These are phyloP conservation scores for Drosophila ustulata DNA, from an alignment of 2,888 invertebrate genomes.

Conservation along the genomic window DNA sequence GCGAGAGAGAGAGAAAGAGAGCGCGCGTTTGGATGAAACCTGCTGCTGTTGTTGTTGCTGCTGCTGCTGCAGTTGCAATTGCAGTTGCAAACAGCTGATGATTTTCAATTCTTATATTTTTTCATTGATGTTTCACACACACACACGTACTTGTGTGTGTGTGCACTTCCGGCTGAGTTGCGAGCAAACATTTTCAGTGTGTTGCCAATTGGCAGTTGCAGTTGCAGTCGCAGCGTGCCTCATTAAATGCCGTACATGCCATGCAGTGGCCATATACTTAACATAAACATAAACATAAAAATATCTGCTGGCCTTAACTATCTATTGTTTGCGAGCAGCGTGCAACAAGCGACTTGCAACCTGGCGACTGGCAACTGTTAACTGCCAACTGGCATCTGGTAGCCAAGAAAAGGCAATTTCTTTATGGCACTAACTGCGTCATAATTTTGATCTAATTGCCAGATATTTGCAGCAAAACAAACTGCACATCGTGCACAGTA, in stretches of 20 bases:
- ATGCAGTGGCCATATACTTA: constrained; percentile 64
- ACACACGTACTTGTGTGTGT: background rate
- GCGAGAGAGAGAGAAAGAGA: background rate
- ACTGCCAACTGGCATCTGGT: constrained; percentile 42
- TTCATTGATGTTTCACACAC: background rate
- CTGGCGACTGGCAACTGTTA: constrained; percentile 15
- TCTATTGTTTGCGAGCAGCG: constrained; percentile 69
- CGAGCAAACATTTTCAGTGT: constrained; percentile 24
- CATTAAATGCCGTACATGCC: constrained; percentile 70
- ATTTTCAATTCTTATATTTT: constrained; percentile 24
- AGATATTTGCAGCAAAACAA: constrained; percentile 71
- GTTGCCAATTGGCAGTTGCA: constrained; percentile 12
- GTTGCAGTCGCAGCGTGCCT: constrained; percentile 43
- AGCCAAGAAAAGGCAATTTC: constrained; percentile 68
- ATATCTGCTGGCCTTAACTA: constrained; percentile 63
- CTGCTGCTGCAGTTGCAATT: constrained; percentile 6
- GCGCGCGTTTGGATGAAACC: constrained; percentile 23
- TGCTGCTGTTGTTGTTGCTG: constrained; percentile 25
- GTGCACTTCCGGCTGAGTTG: constrained; percentile 52
- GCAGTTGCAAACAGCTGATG: constrained; percentile 53
- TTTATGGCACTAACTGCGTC: constrained; percentile 79
- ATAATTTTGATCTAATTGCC: constrained; percentile 83
- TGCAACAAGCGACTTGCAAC: constrained; percentile 15
- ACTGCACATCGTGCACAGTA: constrained; percentile 43
- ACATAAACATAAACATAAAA: constrained; percentile 59